These are phyloP conservation scores for Leptopilina syphax DNA, from an alignment of 2,888 invertebrate species.

Conservation along the genomic window DNA sequence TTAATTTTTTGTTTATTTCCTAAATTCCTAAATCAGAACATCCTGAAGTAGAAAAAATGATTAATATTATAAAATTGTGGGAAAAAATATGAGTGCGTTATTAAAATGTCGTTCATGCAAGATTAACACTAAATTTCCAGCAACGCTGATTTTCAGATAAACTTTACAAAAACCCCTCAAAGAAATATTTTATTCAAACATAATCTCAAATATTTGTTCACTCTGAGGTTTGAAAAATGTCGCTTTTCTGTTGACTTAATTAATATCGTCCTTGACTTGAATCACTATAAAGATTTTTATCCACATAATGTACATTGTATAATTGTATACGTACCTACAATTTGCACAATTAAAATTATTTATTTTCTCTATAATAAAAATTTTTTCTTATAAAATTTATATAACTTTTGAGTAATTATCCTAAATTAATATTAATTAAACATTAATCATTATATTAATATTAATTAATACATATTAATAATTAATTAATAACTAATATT, in stretches of 20 bases:
- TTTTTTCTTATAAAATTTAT: neutral
- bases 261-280: conserved; percentile 6
- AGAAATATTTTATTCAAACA: neutral
- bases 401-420: neutral
- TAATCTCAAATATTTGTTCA: neutral
- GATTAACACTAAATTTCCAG: too few relatives aligned
- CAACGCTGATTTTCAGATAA: too few relatives aligned
- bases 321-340: neutral
- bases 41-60: neutral
- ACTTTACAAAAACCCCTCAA: too few relatives aligned
- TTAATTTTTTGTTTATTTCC: too few relatives aligned
- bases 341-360: neutral
- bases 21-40: too few relatives aligned
- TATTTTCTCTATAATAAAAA: too few relatives aligned
- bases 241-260: neutral
- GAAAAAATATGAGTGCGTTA: too few relatives aligned
- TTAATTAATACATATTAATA: too few relatives aligned
- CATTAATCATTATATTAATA: too few relatives aligned
- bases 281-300: conserved; percentile 10
- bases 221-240: neutral
- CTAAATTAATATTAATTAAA: too few relatives aligned
- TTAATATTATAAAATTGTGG: neutral
- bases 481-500: too few relatives aligned
- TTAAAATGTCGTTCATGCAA: too few relatives aligned
- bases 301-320: neutral